Conservation (phyloP, 2,797 vertebrate species). For the Cetoscarus ocellatus region DNA sequence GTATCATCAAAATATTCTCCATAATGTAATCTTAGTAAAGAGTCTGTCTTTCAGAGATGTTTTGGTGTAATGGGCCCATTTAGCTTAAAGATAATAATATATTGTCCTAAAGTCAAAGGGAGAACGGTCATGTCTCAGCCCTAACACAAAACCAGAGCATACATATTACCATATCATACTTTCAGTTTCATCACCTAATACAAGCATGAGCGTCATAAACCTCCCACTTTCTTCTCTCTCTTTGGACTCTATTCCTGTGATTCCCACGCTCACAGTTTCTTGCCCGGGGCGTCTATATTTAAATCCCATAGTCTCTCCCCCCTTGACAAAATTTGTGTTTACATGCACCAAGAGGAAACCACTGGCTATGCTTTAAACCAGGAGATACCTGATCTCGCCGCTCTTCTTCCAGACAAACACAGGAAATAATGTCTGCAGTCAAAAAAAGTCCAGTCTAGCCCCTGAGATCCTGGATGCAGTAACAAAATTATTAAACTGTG, state of each 20-base stretch:
- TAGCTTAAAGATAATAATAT: constrained; percentile 23
- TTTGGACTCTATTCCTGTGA: constrained; percentile 30
- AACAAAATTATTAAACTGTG: background rate
- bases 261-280: constrained; percentile 58
- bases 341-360: constrained; percentile 58
- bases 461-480: constrained; percentile 1
- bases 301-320: constrained; percentile 68
- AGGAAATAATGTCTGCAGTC: constrained; percentile 8
- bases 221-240: background rate
- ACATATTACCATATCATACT: constrained; percentile 11
- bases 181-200: constrained; percentile 17
- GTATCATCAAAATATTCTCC: no score
- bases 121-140: constrained; percentile 21
- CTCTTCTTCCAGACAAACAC: background rate
- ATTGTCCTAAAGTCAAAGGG: constrained; percentile 29
- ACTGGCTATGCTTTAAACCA: constrained; percentile 27
- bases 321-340: constrained; percentile 70
- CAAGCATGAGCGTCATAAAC: constrained; percentile 26
- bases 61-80: constrained; percentile 9
- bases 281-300: constrained; percentile 50
- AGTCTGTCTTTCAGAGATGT: background rate
- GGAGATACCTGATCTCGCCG: constrained; percentile 21
- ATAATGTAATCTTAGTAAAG: no score
- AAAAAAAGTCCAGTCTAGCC: background rate
- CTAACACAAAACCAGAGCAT: constrained; percentile 14